Evolutionary conservation across 2,113 vertebrate species (phyloP), one percentile per base, ranked within the genome.

Genomic region (Carollia perspicillata): DNA sequence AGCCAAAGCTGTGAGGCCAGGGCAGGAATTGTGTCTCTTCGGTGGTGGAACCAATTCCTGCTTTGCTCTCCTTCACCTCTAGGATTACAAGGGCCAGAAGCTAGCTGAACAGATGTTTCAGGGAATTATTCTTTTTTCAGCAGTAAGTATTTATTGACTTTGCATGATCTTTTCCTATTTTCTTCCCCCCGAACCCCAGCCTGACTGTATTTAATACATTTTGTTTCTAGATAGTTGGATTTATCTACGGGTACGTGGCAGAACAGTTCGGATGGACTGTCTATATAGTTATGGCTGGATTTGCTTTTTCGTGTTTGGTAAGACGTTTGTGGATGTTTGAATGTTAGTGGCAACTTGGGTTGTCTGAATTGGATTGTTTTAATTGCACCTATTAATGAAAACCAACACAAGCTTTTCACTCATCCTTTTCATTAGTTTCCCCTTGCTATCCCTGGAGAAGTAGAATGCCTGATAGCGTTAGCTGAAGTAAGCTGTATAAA

Each of bases 81-180:
- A 99, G 99, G 99, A 99, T 97, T 99, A 99, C 95, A 99, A 99
- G 97, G 99, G 99, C 90, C 99, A 99, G 97, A 99, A 99, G 93
- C 96, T 99, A 97, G 99, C 99, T 20, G 99, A 99, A 97, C 99
- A 99, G 98, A 99, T 99, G 97, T 99, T 99, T 98, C 99, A 99
- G 97, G 99, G 99, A 69, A 99, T 99, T 94, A 99, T 99, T 95
- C 98, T 99, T 63, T 98, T 99, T 94, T 99, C 99, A 97, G 99
- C 99, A 93, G 99, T 99, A 99, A 99, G 97, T 98, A 98, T 87
- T 87, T 98, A 98, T 87, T 87, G 23, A 17, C 74, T 90, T 97
- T 95, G 72, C 81, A 28, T 69, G 30, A 18, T 42, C 14, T 8
- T 20, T 17, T 49, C 4, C 22, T 51, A 26, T 20, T 18, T 6